Evolutionary conservation across 2,888 invertebrate species (phyloP), one percentile per base, ranked within the genome.

Genomic region (Fabriciana adippe): DNA sequence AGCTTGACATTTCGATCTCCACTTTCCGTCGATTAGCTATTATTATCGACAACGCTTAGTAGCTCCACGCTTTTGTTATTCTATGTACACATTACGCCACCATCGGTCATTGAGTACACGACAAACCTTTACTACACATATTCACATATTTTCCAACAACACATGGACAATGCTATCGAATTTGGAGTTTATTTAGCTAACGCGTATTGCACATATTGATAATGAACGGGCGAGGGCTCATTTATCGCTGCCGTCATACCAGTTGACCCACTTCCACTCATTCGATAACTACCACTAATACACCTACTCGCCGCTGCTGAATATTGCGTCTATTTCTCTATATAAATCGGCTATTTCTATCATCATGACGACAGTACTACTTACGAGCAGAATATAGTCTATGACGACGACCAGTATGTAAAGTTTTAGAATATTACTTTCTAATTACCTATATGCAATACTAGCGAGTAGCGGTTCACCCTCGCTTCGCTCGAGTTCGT

Each of bases 201-300:
- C 68, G 70, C 73, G 72, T 74, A 75, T 79, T 76, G 78, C 79
- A 85, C 82, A 82, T 85, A 86, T 85, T 90, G 89, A 90, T 90
- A 90, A 88, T 88, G 84, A 85, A 86, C 84, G 82, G 75, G 76
- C 79, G 76, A 88, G 86, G 86, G 86, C 85, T 82, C 84, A 81
- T 88, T 90, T 90, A 90, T 91, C 90, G 89, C 83, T 84, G 81
- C 83, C 91, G 91, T 91, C 90, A 89, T 87, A 78, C 84, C 80
- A 83, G 84, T 85, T 90, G 92, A 92, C 92, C 92, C 78, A 92
- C 85, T 89, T 92, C 82, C 82, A 77, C 81, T 80, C 81, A 87
- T 88, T 86, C 88, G 86, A 88, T 89, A 76, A 77, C 73, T 75
- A 86, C 84, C 83, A 87, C 86, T 87, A 86, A 83, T 79, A 85